Percentiles rank a stretch among this genome's conserved stretches.
phyloP scores from a whole-genome alignment of 1,140 invertebrate species.

The Calephelis virginiensis region DNA sequence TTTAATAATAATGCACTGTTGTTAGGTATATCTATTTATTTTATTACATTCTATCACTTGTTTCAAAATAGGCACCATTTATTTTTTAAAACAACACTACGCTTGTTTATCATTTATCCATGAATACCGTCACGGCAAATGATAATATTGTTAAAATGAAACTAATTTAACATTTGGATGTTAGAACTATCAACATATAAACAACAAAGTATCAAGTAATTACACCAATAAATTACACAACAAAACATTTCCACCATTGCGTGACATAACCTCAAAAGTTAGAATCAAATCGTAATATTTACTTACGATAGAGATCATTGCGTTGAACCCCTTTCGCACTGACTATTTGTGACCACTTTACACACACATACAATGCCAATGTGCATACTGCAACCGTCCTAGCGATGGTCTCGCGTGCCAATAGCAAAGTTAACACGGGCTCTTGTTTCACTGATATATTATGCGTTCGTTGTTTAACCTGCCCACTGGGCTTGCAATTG shows the following conservation, averaged over 20 bases:
- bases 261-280: slow-evolving; percentile 71
- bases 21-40: no score
- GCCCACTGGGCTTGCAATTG: slow-evolving; percentile 52
- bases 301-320: slow-evolving; percentile 68
- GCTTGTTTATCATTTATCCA: no score
- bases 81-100: no score
- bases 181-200: not conserved
- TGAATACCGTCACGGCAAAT: no score
- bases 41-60: no score
- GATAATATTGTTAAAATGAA: no score
- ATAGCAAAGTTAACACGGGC: slow-evolving; percentile 46
- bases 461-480: slow-evolving; percentile 54
- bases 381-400: slow-evolving; percentile 61
- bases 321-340: slow-evolving; percentile 62
- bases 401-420: slow-evolving; percentile 53
- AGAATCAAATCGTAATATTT: slow-evolving; percentile 40
- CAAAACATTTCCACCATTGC: slow-evolving; percentile 29
- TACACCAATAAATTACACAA: not conserved
- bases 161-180: not conserved
- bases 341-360: slow-evolving; percentile 71
- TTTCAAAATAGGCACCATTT: no score
- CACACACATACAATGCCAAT: slow-evolving; percentile 66
- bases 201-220: not conserved
- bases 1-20: no score
- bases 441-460: slow-evolving; percentile 50